Conservation (phyloP, 2,113 vertebrate genomes). For the Lepus europaeus region DNA sequence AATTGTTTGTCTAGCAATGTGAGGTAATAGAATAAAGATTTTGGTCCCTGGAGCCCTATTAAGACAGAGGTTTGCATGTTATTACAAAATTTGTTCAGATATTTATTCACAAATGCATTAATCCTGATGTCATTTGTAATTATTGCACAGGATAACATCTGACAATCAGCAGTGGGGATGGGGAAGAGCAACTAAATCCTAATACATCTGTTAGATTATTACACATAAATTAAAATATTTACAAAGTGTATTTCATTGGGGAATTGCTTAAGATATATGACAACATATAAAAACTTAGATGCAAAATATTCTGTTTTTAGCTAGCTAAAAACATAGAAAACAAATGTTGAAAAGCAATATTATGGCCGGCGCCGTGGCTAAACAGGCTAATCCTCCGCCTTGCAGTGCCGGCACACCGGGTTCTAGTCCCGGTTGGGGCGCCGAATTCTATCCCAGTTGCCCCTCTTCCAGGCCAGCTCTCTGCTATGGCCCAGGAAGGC, state of each 20-base stretch:
- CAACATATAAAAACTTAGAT: slow-evolving; percentile 4
- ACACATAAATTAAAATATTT: background rate
- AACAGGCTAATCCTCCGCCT: no score
- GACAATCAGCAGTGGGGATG: background rate
- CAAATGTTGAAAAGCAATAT: background rate
- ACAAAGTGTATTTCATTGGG: slow-evolving; percentile 9
- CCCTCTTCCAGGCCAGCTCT: no score
- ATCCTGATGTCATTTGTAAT: background rate
- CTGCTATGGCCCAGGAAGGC: no score
- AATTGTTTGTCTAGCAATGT: background rate
- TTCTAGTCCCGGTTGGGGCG: no score
- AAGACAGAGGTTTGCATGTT: background rate
- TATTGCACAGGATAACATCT: background rate
- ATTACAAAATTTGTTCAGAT: slow-evolving; percentile 48
- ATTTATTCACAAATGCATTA: slow-evolving; percentile 18
- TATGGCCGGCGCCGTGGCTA: background rate
- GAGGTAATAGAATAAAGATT: background rate
- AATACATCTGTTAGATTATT: background rate
- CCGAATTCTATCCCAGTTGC: no score
- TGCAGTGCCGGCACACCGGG: no score
- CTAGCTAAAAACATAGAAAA: slow-evolving; percentile 7
- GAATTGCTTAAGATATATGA: background rate
- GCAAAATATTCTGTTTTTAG: background rate
- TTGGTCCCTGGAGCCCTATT: background rate
- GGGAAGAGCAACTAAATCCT: background rate